Conservation (phyloP, 2,888 invertebrate species). For the Mythimna loreyi region DNA sequence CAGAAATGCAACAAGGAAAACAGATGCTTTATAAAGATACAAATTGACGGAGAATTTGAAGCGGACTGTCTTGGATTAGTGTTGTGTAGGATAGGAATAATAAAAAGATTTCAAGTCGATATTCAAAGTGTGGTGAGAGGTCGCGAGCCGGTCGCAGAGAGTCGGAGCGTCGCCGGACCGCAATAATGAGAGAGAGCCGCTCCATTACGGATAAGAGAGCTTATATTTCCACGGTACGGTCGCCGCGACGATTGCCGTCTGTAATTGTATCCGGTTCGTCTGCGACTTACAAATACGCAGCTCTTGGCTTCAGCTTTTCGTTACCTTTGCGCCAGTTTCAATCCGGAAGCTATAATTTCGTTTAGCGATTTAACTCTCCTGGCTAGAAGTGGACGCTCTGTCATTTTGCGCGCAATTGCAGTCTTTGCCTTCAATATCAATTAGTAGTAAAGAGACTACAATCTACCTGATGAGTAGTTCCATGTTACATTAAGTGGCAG, state of each 20-base stretch:
- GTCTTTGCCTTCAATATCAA: conserved; percentile 42
- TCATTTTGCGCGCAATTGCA: conserved; percentile 42
- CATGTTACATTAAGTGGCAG: conserved; percentile 64
- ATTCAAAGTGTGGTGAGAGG: conserved; percentile 67
- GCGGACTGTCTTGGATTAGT: conserved; percentile 25
- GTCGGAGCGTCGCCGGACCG: conserved; percentile 69
- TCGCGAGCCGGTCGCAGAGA: conserved; percentile 42
- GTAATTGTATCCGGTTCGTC: conserved; percentile 87
- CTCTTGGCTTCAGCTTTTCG: conserved; percentile 57
- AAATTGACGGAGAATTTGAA: conserved; percentile 27
- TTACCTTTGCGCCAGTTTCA: conserved; percentile 62
- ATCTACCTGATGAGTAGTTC: conserved; percentile 63
- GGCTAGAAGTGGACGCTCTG: conserved; percentile 18
- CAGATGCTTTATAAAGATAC: conserved; percentile 27
- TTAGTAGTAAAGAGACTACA: conserved; percentile 32
- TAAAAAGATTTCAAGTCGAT: conserved; percentile 68
- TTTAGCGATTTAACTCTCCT: conserved; percentile 43
- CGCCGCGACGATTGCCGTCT: conserved; percentile 81
- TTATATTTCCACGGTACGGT: conserved; percentile 81
- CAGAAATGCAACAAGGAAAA: conserved; percentile 45
- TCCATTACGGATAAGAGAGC: conserved; percentile 82
- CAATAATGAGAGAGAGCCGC: conserved; percentile 85
- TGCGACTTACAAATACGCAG: conserved; percentile 72
- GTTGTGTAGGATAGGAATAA: conserved; percentile 23
- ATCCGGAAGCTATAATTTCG: conserved; percentile 63